Evolutionary conservation across 1,140 invertebrate species (phyloP).

Genomic region (Temnothorax longispinosus): DNA sequence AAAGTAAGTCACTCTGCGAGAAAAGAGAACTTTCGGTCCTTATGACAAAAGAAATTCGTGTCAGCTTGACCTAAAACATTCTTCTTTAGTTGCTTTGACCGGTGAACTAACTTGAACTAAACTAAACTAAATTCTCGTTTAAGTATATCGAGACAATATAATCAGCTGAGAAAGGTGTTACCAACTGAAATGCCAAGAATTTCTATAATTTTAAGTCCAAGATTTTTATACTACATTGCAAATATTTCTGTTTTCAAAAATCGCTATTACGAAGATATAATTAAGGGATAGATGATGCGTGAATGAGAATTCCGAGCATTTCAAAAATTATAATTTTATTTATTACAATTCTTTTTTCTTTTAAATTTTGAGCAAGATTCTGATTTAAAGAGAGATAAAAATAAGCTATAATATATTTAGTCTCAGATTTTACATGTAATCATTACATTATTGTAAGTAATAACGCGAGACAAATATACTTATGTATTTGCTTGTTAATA

Average conservation of each 20-base stretch:
- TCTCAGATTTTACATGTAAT: neutral
- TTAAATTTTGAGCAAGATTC: neutral
- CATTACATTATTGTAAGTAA: neutral
- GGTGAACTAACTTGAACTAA: neutral
- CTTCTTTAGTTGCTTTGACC: slow-evolving; percentile 17
- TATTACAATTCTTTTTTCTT: neutral
- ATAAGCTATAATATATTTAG: neutral
- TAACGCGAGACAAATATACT: neutral
- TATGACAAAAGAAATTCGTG: slow-evolving; percentile 14
- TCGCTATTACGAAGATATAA: neutral
- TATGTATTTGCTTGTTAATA: neutral
- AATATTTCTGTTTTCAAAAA: neutral
- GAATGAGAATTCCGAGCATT: neutral
- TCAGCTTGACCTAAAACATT: neutral
- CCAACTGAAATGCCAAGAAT: neutral
- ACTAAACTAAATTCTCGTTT: slow-evolving; percentile 1
- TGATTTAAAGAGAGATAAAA: neutral
- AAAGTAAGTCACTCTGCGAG: slow-evolving; percentile 9
- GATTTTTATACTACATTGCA: neutral
- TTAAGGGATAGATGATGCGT: neutral
- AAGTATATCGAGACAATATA: neutral
- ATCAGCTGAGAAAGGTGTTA: neutral
- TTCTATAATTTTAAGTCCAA: neutral
- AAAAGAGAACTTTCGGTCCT: neutral
- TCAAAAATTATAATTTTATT: neutral